Evolutionary conservation across 2,797 vertebrate genomes (phyloP).

Genomic region (Liasis olivaceus): DNA sequence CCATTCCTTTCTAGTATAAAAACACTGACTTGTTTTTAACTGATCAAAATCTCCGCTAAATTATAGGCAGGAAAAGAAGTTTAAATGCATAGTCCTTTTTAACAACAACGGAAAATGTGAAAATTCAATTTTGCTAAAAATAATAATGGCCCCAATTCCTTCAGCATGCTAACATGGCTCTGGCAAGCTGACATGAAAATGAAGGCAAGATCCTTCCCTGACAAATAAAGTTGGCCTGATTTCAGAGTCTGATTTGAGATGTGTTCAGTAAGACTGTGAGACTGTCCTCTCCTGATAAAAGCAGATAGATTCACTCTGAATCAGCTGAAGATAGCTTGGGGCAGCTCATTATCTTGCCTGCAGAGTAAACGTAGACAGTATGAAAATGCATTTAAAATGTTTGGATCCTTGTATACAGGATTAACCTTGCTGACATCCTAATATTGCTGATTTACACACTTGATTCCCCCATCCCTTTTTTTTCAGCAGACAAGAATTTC

Average conservation of each 20-base stretch:
- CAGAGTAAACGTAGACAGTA: neutral
- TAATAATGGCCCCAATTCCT: neutral
- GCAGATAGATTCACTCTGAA: neutral
- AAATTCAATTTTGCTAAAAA: neutral
- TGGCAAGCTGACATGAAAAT: neutral
- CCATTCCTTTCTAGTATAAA: neutral
- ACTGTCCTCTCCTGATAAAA: neutral
- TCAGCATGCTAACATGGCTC: neutral
- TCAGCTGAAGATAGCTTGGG: neutral
- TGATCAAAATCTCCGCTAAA: neutral
- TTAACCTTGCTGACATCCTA: constrained; percentile 21
- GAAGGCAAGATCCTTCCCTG: too few relatives aligned
- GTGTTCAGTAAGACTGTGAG: neutral
- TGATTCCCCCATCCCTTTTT: constrained; percentile 12
- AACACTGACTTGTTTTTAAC: neutral
- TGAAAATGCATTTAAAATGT: neutral
- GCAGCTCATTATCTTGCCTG: neutral
- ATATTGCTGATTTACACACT: constrained; percentile 36
- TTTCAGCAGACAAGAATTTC: constrained; percentile 41
- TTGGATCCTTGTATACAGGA: neutral
- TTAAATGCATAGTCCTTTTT: neutral
- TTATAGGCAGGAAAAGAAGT: neutral
- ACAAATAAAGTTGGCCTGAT: neutral
- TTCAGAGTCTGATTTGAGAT: neutral
- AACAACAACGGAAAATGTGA: neutral